Conservation (phyloP, 2,113 vertebrate genomes). For the Trogon melanurus region DNA sequence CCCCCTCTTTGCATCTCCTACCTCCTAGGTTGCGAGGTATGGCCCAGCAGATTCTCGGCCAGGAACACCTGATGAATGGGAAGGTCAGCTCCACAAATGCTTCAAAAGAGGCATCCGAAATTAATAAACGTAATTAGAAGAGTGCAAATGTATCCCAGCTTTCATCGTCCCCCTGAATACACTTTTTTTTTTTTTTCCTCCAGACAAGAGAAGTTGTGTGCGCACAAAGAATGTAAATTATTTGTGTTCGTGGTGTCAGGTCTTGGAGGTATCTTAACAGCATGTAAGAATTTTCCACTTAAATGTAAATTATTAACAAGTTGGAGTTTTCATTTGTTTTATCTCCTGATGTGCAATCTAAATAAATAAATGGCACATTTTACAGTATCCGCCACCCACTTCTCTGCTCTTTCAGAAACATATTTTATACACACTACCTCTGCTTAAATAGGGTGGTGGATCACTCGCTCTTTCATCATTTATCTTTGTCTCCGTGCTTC, state of each 20-base stretch:
- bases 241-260: constrained; percentile 73
- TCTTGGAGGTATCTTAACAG: constrained; percentile 82
- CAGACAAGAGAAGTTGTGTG: constrained; percentile 53
- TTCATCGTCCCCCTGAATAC: constrained; percentile 30
- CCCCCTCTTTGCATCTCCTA: constrained; percentile 29
- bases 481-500: constrained; percentile 62
- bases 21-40: constrained; percentile 73
- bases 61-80: constrained; percentile 78
- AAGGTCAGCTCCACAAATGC: constrained; percentile 15
- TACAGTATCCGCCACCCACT: constrained; percentile 73
- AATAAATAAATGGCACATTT: constrained; percentile 80
- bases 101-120: constrained; percentile 48
- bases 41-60: constrained; percentile 55
- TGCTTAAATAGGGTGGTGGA: constrained; percentile 45
- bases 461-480: constrained; percentile 50
- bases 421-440: constrained; percentile 65
- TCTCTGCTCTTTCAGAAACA: constrained; percentile 73
- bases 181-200: not conserved
- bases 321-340: constrained; percentile 83
- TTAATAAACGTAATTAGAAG: constrained; percentile 36
- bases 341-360: constrained; percentile 83
- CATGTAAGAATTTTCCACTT: constrained; percentile 80
- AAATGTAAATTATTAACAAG: constrained; percentile 86
- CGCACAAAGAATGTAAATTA: constrained; percentile 75
- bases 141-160: constrained; percentile 39